phyloP scores from a whole-genome alignment of 2,888 invertebrate species.

The Phlogophora meticulosa region DNA sequence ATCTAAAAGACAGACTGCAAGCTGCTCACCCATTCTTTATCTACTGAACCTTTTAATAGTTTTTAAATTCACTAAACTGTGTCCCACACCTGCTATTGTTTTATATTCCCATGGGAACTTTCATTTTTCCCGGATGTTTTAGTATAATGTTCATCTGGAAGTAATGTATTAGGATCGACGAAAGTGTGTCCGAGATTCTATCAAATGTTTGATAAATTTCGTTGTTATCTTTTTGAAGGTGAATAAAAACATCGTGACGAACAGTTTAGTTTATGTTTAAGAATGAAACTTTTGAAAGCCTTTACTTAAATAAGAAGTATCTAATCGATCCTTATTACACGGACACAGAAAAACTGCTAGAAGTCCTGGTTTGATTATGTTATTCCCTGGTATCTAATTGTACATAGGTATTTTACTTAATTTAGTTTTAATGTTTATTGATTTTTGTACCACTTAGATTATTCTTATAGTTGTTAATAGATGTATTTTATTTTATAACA shows the following conservation, averaged over 20 bases:
- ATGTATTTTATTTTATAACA: too few species aligned
- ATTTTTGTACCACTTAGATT: too few species aligned
- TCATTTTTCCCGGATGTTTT: slow-evolving; percentile 61
- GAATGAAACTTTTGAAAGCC: too few species aligned
- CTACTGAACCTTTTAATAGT: slow-evolving; percentile 23
- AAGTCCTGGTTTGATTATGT: too few species aligned
- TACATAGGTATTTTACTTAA: too few species aligned
- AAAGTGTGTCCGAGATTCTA: slow-evolving; percentile 20
- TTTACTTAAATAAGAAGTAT: too few species aligned
- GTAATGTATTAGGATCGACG: slow-evolving; percentile 31
- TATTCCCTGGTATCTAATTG: too few species aligned
- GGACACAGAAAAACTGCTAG: too few species aligned
- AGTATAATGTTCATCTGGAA: slow-evolving; percentile 57
- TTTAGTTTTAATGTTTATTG: too few species aligned
- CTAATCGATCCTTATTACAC: too few species aligned
- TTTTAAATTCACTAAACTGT: slow-evolving; percentile 29
- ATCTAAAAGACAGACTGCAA: slow-evolving; percentile 5
- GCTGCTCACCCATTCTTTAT: neutral
- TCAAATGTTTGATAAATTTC: neutral
- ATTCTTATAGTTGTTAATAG: too few species aligned
- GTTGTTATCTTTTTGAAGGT: too few species aligned
- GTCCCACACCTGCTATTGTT: slow-evolving; percentile 57
- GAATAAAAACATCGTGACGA: neutral
- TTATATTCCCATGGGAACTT: slow-evolving; percentile 62
- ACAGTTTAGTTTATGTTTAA: neutral